Conservation (phyloP, 1,140 invertebrate genomes). For the Neomicropteryx cornuta region DNA sequence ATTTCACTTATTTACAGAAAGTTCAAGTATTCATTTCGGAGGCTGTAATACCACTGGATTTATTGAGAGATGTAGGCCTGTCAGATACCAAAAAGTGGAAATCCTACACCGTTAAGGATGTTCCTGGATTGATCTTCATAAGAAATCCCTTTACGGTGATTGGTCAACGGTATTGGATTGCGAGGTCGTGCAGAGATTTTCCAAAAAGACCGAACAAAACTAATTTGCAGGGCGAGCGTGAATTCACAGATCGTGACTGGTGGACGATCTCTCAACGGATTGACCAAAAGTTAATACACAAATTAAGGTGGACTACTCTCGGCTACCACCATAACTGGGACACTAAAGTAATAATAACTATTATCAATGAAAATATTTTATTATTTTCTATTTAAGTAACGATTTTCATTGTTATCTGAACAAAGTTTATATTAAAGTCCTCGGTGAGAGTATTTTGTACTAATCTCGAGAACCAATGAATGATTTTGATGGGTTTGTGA, state of each 20-base stretch:
- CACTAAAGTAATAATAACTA: slow-evolving; percentile 56
- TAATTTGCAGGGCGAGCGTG: slow-evolving; percentile 56
- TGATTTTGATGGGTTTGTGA: too few relatives aligned
- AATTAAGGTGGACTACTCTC: slow-evolving; percentile 82
- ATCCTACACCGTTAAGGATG: slow-evolving; percentile 39
- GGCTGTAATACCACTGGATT: too few relatives aligned
- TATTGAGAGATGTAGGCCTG: too few relatives aligned
- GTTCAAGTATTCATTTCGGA: too few relatives aligned
- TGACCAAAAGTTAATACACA: slow-evolving; percentile 34
- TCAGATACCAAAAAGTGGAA: slow-evolving; percentile 41
- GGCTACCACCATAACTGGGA: slow-evolving; percentile 96
- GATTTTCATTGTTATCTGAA: neutral
- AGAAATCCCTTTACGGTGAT: slow-evolving; percentile 68
- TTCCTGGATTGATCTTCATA: slow-evolving; percentile 66
- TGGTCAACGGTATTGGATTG: slow-evolving; percentile 76
- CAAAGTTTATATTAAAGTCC: too few relatives aligned
- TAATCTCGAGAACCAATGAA: too few relatives aligned
- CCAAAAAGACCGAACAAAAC: slow-evolving; percentile 63
- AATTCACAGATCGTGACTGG: slow-evolving; percentile 26
- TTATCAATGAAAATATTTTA: slow-evolving; percentile 8
- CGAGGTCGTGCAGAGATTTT: slow-evolving; percentile 65
- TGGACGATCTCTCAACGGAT: slow-evolving; percentile 1
- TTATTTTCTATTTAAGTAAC: slow-evolving; percentile 4
- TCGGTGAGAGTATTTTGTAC: too few relatives aligned
- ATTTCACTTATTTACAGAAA: too few relatives aligned